Conservation (phyloP, 2,113 vertebrate species). For the Synodontis membranacea region DNA sequence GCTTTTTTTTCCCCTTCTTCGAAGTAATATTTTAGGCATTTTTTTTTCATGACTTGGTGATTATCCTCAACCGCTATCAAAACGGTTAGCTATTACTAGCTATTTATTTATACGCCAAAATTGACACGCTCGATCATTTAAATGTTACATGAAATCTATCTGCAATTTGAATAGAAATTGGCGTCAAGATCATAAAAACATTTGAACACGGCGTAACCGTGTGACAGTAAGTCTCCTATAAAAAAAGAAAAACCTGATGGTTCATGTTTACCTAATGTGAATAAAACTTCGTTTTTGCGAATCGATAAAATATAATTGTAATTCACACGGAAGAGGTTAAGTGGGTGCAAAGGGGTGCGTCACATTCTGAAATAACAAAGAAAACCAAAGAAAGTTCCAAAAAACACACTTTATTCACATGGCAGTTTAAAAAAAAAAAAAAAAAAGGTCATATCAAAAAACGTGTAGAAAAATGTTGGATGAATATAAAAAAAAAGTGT, state of each 20-base stretch:
- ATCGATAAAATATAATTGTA: neutral
- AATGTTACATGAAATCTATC: no score
- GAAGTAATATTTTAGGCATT: neutral
- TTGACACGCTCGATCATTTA: no score
- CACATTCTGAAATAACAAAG: neutral
- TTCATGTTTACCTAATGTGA: neutral
- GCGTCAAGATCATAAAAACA: neutral
- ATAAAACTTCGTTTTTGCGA: neutral
- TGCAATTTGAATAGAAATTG: neutral
- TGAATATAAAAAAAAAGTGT: slow-evolving; percentile 79
- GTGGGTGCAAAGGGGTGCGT: neutral
- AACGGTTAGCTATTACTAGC: no score
- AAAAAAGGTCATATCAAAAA: slow-evolving; percentile 78
- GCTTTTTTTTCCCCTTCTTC: no score
- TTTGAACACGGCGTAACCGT: neutral
- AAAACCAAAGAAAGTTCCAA: slow-evolving; percentile 55
- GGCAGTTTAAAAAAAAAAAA: slow-evolving; percentile 84
- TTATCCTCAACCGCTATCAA: neutral
- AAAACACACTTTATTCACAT: slow-evolving; percentile 95
- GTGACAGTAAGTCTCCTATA: neutral
- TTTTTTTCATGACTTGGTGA: no score
- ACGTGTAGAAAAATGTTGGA: slow-evolving; percentile 68
- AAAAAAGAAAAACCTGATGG: neutral
- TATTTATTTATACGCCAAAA: no score
- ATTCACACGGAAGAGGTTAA: neutral